Conservation (phyloP, 2,113 vertebrate genomes). For the Myotis lucifugus region DNA sequence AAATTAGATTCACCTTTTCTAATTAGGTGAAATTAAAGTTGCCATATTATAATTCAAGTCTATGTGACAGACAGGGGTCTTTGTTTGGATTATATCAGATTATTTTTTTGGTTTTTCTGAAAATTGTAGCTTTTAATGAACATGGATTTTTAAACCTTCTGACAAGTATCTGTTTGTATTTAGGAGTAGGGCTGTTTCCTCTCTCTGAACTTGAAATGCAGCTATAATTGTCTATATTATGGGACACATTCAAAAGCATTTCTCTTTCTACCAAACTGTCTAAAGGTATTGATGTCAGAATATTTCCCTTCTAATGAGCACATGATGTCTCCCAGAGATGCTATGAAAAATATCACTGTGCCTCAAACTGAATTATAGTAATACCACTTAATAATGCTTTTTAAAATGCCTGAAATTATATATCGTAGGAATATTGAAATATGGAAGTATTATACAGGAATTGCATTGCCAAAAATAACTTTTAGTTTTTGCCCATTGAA, state of each 20-base stretch:
- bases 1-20: constrained; percentile 79
- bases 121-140: constrained; percentile 51
- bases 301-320: constrained; percentile 69
- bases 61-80: constrained; percentile 70
- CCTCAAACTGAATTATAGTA: constrained; percentile 59
- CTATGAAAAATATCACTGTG: constrained; percentile 59
- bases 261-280: constrained; percentile 51
- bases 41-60: constrained; percentile 76
- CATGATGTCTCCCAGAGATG: constrained; percentile 56
- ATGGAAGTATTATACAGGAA: not conserved
- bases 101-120: constrained; percentile 56
- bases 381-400: constrained; percentile 62
- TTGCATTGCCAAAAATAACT: not conserved
- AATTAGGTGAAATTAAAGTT: constrained; percentile 79
- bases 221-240: constrained; percentile 50
- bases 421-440: constrained; percentile 44
- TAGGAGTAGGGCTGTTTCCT: constrained; percentile 14
- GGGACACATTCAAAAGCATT: constrained; percentile 44
- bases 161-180: constrained; percentile 64
- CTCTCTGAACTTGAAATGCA: constrained; percentile 52
- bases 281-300: constrained; percentile 69
- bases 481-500: not conserved
- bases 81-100: constrained; percentile 74
- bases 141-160: constrained; percentile 43
- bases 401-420: constrained; percentile 66